A percentile compares a stretch with the other conserved stretches of the same genome.
Evolutionary conservation across 92 coral and sea anemone species (phyloP).

Genomic region (Palythoa caribaeorum): DNA sequence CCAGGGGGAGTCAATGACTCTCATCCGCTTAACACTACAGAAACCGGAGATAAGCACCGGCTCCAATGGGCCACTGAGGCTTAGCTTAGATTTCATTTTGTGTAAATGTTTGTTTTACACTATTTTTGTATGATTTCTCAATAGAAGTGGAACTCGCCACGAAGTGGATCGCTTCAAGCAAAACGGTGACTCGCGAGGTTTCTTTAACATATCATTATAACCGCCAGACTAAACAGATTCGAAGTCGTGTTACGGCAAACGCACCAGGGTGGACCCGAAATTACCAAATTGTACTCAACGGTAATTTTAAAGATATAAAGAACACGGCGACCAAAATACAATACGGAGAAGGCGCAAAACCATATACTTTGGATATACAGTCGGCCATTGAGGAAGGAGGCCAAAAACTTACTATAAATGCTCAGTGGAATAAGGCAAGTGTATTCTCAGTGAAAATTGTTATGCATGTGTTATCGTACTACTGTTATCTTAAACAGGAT

Average conservation of each 20-base stretch:
- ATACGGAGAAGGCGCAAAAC: neutral
- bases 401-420: neutral
- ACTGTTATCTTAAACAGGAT: too few relatives aligned
- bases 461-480: too few relatives aligned
- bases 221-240: neutral
- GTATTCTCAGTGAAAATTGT: neutral
- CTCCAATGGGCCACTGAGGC: too few relatives aligned
- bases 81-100: too few relatives aligned
- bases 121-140: neutral
- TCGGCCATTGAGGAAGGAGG: neutral
- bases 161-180: constrained; percentile 16
- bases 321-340: neutral
- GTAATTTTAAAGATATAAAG: neutral
- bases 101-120: neutral
- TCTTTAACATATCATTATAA: neutral
- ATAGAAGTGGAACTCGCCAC: neutral
- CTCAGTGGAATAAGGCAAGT: constrained; percentile 10
- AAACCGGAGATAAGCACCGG: too few relatives aligned
- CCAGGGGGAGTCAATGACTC: too few relatives aligned
- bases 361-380: neutral
- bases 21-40: too few relatives aligned
- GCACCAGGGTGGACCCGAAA: neutral
- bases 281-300: neutral
- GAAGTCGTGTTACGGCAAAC: neutral
- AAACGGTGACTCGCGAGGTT: constrained; percentile 1